Evolutionary conservation across 2,888 invertebrate species (phyloP).

Genomic region (Drymonia ruficornis): DNA sequence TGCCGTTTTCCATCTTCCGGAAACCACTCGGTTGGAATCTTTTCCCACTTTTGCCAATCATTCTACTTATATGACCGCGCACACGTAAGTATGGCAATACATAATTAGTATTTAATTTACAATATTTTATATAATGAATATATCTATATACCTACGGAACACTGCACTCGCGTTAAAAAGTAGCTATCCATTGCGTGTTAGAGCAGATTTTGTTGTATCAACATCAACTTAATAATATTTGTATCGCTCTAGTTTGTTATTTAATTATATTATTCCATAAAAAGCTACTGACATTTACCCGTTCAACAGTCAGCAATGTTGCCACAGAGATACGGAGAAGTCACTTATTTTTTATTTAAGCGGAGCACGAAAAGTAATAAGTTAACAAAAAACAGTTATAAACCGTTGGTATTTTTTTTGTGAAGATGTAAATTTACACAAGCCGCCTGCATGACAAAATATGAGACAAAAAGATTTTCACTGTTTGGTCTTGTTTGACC

Average conservation of each 20-base stretch:
- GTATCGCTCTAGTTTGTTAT: slow-evolving; percentile 38
- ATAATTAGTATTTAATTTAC: too few relatives aligned
- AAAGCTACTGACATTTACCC: slow-evolving; percentile 24
- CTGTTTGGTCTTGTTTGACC: too few relatives aligned
- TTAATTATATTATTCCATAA: slow-evolving; percentile 30
- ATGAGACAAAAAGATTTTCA: too few relatives aligned
- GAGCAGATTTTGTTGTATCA: slow-evolving; percentile 24
- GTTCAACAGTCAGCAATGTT: slow-evolving; percentile 17
- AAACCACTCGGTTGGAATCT: too few relatives aligned
- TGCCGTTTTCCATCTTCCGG: too few relatives aligned
- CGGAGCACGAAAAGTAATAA: neutral
- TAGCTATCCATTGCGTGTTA: slow-evolving; percentile 11
- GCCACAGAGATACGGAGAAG: slow-evolving; percentile 15
- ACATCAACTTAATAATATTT: slow-evolving; percentile 24
- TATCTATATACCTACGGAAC: slow-evolving; percentile 23
- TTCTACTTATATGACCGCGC: too few relatives aligned
- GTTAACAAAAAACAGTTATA: too few relatives aligned
- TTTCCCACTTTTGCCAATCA: too few relatives aligned
- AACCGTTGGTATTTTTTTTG: too few relatives aligned
- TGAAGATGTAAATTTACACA: too few relatives aligned
- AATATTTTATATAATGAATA: neutral
- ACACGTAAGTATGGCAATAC: too few relatives aligned
- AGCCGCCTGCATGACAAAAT: too few relatives aligned
- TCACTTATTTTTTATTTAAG: neutral
- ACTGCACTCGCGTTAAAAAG: neutral